Percentiles rank a stretch among this genome's conserved stretches.
Evolutionary conservation across 2,888 invertebrate genomes (phyloP).

Genomic region (Dynastes hyllus): DNA sequence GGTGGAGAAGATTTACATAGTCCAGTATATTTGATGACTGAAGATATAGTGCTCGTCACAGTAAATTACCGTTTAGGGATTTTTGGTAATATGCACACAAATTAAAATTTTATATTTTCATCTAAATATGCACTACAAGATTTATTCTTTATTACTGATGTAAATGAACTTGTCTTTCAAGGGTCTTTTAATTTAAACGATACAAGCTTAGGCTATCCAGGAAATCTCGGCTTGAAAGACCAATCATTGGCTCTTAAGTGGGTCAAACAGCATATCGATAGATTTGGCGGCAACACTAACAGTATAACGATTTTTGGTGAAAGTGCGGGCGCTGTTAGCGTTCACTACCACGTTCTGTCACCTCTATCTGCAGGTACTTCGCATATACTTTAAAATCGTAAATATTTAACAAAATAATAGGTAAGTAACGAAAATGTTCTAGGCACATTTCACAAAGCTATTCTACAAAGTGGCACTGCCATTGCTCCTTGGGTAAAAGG

Average conservation of each 20-base stretch:
- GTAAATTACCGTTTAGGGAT: slow-evolving; percentile 81
- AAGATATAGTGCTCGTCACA: slow-evolving; percentile 80
- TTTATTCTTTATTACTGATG: neutral
- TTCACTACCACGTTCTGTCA: slow-evolving; percentile 68
- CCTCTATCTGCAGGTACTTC: slow-evolving; percentile 64
- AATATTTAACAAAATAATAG: neutral
- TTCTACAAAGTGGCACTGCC: slow-evolving; percentile 84
- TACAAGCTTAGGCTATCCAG: slow-evolving; percentile 61
- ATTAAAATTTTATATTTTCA: neutral
- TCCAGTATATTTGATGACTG: slow-evolving; percentile 80
- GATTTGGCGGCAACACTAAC: slow-evolving; percentile 67
- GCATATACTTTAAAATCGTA: neutral
- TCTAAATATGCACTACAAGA: neutral
- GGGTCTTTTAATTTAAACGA: slow-evolving; percentile 67
- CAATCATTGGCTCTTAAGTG: slow-evolving; percentile 66
- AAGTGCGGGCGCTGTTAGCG: slow-evolving; percentile 68
- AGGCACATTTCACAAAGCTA: slow-evolving; percentile 82
- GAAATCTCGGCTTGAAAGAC: slow-evolving; percentile 69
- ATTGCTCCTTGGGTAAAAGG: slow-evolving; percentile 63
- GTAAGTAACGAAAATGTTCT: slow-evolving; percentile 35
- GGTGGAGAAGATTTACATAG: slow-evolving; percentile 80
- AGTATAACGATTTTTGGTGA: slow-evolving; percentile 67
- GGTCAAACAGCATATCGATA: slow-evolving; percentile 65
- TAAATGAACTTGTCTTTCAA: slow-evolving; percentile 45
- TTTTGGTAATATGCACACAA: slow-evolving; percentile 48